phyloP scores from a whole-genome alignment of 2,888 invertebrate genomes.

The Lydus trimaculatus region DNA sequence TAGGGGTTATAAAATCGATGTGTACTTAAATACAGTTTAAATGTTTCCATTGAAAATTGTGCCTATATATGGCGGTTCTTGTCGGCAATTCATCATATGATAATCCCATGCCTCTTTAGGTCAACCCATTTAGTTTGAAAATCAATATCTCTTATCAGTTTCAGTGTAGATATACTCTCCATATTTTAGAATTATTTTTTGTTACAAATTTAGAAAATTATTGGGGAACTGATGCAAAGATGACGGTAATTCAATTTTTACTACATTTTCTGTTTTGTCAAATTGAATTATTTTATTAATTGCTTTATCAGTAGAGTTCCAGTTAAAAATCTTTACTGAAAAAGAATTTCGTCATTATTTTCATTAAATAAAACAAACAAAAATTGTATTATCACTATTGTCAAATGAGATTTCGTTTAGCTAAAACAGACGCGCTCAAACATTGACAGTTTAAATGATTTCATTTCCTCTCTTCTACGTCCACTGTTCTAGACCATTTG shows the following conservation, averaged over 20 bases:
- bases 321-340: background rate
- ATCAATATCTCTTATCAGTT: background rate
- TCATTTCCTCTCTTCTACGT: slow-evolving; percentile 42
- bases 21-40: background rate
- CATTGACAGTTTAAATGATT: slow-evolving; percentile 39
- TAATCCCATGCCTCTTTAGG: background rate
- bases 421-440: slow-evolving; percentile 32
- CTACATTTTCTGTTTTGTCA: background rate
- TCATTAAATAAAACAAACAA: background rate
- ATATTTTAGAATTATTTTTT: background rate
- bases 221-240: no score
- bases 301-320: background rate
- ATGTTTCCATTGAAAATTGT: background rate
- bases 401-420: slow-evolving; percentile 4
- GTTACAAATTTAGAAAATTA: background rate
- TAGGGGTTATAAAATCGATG: background rate
- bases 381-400: background rate
- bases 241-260: background rate
- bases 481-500: slow-evolving; percentile 43
- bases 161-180: background rate
- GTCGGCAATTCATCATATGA: background rate
- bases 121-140: background rate
- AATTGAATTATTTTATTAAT: background rate
- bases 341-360: background rate
- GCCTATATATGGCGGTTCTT: background rate